Conservation (phyloP, 2,888 invertebrate species). For the Oeneis ivallda region DNA sequence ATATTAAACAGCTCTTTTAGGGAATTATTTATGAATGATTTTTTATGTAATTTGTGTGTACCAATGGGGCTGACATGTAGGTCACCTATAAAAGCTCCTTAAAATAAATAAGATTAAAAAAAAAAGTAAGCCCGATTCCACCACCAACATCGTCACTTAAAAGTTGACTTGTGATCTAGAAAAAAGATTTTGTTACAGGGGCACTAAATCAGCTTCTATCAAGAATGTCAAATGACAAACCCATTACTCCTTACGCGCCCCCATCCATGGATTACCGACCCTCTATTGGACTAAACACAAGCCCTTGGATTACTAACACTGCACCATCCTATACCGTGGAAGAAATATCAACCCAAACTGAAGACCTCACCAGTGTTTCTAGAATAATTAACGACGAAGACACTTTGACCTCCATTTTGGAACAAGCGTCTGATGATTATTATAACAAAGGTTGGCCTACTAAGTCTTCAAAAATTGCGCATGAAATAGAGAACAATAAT, state of each 20-base stretch:
- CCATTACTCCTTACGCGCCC: conserved; percentile 27
- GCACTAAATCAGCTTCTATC: conserved; percentile 29
- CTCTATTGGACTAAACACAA: background rate
- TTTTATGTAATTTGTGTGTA: too few species aligned
- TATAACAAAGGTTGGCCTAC: background rate
- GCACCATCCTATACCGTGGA: background rate
- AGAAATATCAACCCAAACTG: background rate
- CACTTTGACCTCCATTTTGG: background rate
- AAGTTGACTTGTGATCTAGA: too few species aligned
- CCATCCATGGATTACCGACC: conserved; percentile 3
- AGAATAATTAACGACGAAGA: background rate
- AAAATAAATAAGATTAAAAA: too few species aligned
- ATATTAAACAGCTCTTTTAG: too few species aligned
- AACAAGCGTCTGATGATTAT: background rate
- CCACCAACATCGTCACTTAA: too few species aligned
- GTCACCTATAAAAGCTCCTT: too few species aligned
- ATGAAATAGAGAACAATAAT: background rate
- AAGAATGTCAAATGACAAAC: conserved; percentile 23
- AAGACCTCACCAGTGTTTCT: background rate
- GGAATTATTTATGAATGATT: too few species aligned
- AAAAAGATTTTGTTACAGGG: conserved; percentile 23
- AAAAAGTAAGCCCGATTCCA: too few species aligned
- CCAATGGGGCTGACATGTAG: too few species aligned
- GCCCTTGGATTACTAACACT: background rate
- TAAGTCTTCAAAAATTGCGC: background rate